Evolutionary conservation across 1,140 invertebrate species (phyloP).

Genomic region (Aphelinus atriplicis): DNA sequence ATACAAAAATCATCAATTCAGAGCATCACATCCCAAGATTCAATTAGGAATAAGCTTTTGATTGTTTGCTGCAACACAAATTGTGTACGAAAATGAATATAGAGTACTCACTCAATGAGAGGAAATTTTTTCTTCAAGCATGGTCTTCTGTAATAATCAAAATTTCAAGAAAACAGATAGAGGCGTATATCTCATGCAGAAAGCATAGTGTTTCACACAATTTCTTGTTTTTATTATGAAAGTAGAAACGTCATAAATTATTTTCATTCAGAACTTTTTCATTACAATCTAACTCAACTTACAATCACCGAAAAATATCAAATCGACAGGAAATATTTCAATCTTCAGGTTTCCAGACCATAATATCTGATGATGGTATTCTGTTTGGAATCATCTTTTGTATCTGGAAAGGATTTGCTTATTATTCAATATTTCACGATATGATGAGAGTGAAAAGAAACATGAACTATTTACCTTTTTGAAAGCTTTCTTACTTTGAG

Average conservation of each 20-base stretch:
- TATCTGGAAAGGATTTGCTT: background rate
- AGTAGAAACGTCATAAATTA: slow-evolving; percentile 3
- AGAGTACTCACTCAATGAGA: no score
- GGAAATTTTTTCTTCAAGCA: no score
- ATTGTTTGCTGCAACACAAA: no score
- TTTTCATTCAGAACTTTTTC: background rate
- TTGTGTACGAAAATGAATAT: no score
- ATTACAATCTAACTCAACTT: background rate
- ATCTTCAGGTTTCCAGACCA: slow-evolving; percentile 10
- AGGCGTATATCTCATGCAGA: no score
- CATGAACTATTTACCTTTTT: slow-evolving; percentile 13
- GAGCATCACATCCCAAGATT: no score
- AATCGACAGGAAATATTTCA: background rate
- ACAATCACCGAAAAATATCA: background rate
- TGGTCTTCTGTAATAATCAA: no score
- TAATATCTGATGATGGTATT: slow-evolving; percentile 10
- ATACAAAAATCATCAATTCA: no score
- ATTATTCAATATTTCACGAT: background rate
- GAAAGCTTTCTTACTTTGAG: slow-evolving; percentile 2
- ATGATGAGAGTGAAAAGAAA: background rate
- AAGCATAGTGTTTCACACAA: no score
- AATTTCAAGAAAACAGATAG: no score
- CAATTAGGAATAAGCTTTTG: no score
- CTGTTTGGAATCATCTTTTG: background rate
- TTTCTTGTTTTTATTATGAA: background rate